A percentile compares a stretch with the other conserved stretches of the same genome.
These are phyloP conservation scores for Prenolepis imparis DNA, from an alignment of 2,888 invertebrate species.

Conservation along the genomic window DNA sequence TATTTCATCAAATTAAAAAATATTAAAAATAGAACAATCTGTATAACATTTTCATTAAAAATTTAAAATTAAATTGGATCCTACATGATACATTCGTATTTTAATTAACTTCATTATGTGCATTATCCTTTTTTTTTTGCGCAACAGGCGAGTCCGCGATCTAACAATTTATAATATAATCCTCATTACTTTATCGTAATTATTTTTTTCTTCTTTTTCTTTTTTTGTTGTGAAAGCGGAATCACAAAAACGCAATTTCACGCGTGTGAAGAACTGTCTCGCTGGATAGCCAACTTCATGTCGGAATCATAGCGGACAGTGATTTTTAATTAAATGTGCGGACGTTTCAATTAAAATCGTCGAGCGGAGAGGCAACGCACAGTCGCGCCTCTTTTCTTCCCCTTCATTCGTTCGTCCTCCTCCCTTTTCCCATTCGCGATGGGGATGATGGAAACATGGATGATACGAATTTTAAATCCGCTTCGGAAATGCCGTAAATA, in stretches of 20 bases:
- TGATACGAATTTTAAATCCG: slow-evolving; percentile 37
- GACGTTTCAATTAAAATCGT: slow-evolving; percentile 76
- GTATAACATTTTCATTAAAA: not conserved
- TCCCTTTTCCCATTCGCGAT: slow-evolving; percentile 36
- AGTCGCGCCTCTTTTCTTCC: slow-evolving; percentile 14
- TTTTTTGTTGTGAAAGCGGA: slow-evolving; percentile 10
- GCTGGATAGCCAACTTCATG: slow-evolving; percentile 51
- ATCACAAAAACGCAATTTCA: slow-evolving; percentile 26
- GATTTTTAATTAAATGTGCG: slow-evolving; percentile 75
- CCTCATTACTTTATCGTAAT: not conserved
- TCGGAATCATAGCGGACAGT: slow-evolving; percentile 63
- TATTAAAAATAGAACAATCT: not conserved
- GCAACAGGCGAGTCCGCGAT: slow-evolving; percentile 36
- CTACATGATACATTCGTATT: not conserved
- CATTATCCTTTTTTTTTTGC: not conserved
- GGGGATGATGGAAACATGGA: not conserved
- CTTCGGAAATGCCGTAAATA: slow-evolving; percentile 26
- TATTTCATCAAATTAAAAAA: slow-evolving; percentile 16
- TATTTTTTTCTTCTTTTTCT: slow-evolving; percentile 4
- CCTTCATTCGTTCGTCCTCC: not conserved
- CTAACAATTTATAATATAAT: not conserved
- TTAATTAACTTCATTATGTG: slow-evolving; percentile 20
- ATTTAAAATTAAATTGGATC: slow-evolving; percentile 24
- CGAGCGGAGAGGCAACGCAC: slow-evolving; percentile 27
- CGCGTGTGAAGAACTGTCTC: slow-evolving; percentile 16